Conservation (phyloP, 2,113 vertebrate genomes). For the Perccottus glenii region DNA sequence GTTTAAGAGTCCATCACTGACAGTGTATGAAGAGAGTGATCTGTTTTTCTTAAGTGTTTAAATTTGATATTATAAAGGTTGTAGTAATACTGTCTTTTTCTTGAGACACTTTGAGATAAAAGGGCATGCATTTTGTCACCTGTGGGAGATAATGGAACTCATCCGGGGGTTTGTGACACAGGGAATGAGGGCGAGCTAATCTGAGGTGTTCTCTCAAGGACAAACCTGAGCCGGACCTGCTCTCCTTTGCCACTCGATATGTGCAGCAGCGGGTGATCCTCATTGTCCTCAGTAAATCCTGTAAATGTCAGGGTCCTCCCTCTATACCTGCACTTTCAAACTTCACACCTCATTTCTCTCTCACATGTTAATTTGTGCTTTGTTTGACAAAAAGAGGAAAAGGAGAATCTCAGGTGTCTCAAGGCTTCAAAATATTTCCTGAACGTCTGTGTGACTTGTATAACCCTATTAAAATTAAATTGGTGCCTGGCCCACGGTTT, state of each 20-base stretch:
- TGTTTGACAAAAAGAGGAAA: too few species aligned
- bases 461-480: not conserved
- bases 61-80: not conserved
- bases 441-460: not conserved
- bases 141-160: not conserved
- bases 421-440: not conserved
- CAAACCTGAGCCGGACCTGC: slow-evolving; percentile 1
- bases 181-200: not conserved
- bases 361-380: not conserved
- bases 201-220: not conserved
- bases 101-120: too few species aligned
- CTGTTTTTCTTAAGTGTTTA: not conserved
- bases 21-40: too few species aligned
- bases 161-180: not conserved
- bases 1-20: too few species aligned
- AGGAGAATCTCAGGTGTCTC: not conserved
- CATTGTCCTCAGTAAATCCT: not conserved
- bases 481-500: not conserved
- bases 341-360: not conserved
- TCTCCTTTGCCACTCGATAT: slow-evolving; percentile 11
- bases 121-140: not conserved
- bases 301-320: slow-evolving; percentile 3
- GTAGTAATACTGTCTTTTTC: too few species aligned
- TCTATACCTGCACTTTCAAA: not conserved
- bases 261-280: not conserved